Percentiles rank a stretch among this genome's conserved stretches.
Evolutionary conservation across 2,797 vertebrate genomes (phyloP).

Genomic region (Typhlichthys subterraneus): DNA sequence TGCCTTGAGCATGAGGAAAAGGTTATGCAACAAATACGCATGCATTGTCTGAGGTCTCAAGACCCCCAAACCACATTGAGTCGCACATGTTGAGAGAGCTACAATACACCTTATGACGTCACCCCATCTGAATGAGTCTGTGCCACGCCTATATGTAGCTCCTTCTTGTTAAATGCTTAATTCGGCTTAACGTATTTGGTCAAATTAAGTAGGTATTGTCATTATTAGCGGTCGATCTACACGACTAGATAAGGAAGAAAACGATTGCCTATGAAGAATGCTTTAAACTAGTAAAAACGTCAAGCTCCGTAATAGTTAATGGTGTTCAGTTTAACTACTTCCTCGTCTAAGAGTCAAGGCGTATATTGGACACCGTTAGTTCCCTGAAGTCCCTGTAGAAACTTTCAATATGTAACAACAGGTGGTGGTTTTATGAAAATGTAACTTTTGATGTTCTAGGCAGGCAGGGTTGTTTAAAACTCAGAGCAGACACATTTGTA

Average conservation of each 20-base stretch:
- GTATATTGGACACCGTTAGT: conserved; percentile 4
- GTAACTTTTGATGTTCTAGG: conserved; percentile 18
- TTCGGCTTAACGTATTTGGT: neutral
- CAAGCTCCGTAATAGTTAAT: too few relatives aligned
- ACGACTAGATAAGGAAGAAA: too few relatives aligned
- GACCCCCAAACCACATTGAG: conserved; percentile 30
- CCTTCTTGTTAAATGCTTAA: neutral
- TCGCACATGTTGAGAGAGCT: conserved; percentile 36
- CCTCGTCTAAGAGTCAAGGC: conserved; percentile 41
- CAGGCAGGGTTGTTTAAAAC: conserved; percentile 8
- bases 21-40: conserved; percentile 54
- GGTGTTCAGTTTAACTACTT: conserved; percentile 32
- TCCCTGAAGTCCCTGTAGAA: conserved; percentile 1
- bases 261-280: too few relatives aligned
- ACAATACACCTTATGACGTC: conserved; percentile 26
- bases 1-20: conserved; percentile 46
- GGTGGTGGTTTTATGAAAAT: conserved; percentile 2
- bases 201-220: neutral
- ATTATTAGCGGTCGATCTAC: too few relatives aligned
- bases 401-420: conserved; percentile 23
- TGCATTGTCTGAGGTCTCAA: conserved; percentile 24
- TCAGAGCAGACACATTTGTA: conserved; percentile 9
- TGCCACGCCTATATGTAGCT: conserved; percentile 30
- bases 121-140: neutral
- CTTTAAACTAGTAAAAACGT: too few relatives aligned